A percentile compares a stretch with the other conserved stretches of the same genome.
Conservation (phyloP, 2,797 vertebrate species). For the Microtus californicus region DNA sequence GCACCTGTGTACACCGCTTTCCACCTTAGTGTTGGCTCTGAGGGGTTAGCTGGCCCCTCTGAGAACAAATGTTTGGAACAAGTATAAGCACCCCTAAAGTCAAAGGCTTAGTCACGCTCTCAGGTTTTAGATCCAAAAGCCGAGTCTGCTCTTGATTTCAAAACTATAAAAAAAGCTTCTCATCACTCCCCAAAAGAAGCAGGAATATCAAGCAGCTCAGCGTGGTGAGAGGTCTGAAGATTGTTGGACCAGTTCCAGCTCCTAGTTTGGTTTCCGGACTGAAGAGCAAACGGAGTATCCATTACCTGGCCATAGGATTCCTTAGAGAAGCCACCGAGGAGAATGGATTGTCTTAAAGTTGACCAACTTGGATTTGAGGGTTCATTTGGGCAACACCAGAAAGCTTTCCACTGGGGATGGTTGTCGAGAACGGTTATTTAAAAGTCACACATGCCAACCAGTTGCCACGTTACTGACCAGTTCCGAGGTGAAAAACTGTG, state of each 20-base stretch:
- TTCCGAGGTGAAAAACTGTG: neutral
- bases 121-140: constrained; percentile 51
- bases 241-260: constrained; percentile 32
- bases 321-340: constrained; percentile 40
- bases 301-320: neutral
- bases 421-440: constrained; percentile 62
- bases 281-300: constrained; percentile 21
- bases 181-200: neutral
- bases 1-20: constrained; percentile 53
- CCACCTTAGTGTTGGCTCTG: constrained; percentile 23
- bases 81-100: neutral
- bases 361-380: constrained; percentile 18
- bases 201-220: constrained; percentile 13
- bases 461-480: constrained; percentile 9
- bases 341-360: constrained; percentile 35
- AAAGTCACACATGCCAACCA: neutral
- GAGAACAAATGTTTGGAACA: neutral
- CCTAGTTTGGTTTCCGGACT: constrained; percentile 60
- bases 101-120: constrained; percentile 44
- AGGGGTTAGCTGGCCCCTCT: neutral
- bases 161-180: constrained; percentile 31
- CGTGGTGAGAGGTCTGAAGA: constrained; percentile 8
- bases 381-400: constrained; percentile 33
- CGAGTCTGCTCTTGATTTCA: constrained; percentile 23
- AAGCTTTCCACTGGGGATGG: constrained; percentile 62